Base-by-base conservation (phyloP, 2,113 vertebrate species). In the Nannobrachium achirus region DNA sequence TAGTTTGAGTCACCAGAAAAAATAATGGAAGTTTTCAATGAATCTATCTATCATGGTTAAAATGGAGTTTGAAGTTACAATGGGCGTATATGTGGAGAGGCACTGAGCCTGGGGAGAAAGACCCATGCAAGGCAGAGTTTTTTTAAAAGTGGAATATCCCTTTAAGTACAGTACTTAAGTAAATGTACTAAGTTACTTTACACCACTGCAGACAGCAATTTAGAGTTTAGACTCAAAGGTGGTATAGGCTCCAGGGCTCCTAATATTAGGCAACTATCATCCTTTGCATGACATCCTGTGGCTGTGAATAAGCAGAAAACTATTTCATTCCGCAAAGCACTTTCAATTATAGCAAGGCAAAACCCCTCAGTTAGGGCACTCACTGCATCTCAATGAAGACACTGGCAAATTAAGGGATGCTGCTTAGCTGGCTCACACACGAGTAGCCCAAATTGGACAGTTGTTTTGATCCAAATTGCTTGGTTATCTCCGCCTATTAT, bases 371-470 rank as follows among this genome's bases (percentile, higher is more conserved):
- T 19, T 39, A 4, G 62, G 65, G 62, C 68, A 70, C 25, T 33
- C 25, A n/a, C 63, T 59, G 76, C 65, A 69, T 78, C 71, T 75
- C 70, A 85, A 79, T 77, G 69, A 73, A 75, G 68, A 66, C 73
- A 46, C 65, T 78, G 79, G 67, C 78, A 70, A 33, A 33, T 33
- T 4, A 42, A 19, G 62, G 51, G 49, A 64, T n/a, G 44, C 66
- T 57, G 38, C 72, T n/a, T n/a, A n/a, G 76, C 80, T 56, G 74
- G 79, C 73, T 4, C 62, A 75, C 66, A n/a, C n/a, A n/a, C n/a
- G n/a, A 51, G 76, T 70, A 63, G 78, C 66, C 71, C 82, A 74
- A 85, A 81, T 78, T 53, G 73, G 78, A 56, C 76, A 80, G 25
- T 60, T 73, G 70, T 76, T 80, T 78, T 62, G 16, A 50, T 74